A percentile compares a stretch with the other conserved stretches of the same genome.
Evolutionary conservation across 1,140 invertebrate genomes (phyloP).

Genomic region (Samia ricini): DNA sequence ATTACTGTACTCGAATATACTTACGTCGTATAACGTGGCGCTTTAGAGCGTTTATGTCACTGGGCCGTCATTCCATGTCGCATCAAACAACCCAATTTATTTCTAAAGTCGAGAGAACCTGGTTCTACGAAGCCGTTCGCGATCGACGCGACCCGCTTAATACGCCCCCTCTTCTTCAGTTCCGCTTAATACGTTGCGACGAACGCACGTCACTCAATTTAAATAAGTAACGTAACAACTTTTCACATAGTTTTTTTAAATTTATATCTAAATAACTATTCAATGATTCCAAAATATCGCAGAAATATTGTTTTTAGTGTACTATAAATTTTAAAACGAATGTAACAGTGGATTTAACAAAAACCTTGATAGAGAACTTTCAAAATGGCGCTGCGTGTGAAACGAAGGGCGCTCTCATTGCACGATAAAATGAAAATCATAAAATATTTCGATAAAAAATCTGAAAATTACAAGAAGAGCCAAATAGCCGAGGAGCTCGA

Average conservation of each 20-base stretch:
- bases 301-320: not conserved
- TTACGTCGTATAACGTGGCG: no score
- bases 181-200: constrained; percentile 11
- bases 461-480: constrained; percentile 4
- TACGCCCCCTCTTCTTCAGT: constrained; percentile 6
- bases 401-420: constrained; percentile 1
- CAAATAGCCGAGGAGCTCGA: constrained; percentile 10
- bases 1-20: no score
- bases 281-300: not conserved
- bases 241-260: not conserved
- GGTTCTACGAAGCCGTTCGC: not conserved
- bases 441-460: constrained; percentile 11
- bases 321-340: not conserved
- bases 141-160: constrained; percentile 1
- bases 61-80: not conserved
- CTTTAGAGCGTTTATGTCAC: no score
- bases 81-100: not conserved
- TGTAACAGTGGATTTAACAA: not conserved
- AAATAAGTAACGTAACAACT: not conserved
- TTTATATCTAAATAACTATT: not conserved
- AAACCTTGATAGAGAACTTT: no score
- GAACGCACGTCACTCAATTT: not conserved
- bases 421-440: constrained; percentile 9
- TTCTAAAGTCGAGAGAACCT: not conserved
- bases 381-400: constrained; percentile 3